Percentiles rank a stretch among this genome's conserved stretches.
These are phyloP conservation scores for Harpagoxenus sublaevis DNA, from an alignment of 2,888 invertebrate genomes.

Conservation along the genomic window DNA sequence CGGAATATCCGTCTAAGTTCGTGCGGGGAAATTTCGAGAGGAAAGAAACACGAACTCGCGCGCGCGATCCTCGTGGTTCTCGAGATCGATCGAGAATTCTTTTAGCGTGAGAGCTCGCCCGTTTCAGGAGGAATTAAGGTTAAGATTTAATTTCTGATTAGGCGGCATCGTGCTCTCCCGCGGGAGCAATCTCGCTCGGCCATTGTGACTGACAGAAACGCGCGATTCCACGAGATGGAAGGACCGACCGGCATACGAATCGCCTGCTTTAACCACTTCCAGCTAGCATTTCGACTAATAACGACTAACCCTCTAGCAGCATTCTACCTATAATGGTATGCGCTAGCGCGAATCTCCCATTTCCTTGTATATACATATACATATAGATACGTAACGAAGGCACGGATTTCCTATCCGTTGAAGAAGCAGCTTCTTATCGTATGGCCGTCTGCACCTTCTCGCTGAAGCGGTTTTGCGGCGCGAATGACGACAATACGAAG, in stretches of 20 bases:
- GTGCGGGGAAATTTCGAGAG: constrained; percentile 42
- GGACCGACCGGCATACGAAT: constrained; percentile 85
- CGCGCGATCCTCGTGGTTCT: constrained; percentile 36
- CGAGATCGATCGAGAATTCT: constrained; percentile 69
- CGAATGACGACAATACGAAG: constrained; percentile 44
- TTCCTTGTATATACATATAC: constrained; percentile 55
- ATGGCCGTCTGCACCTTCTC: constrained; percentile 55
- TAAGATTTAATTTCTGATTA: constrained; percentile 86
- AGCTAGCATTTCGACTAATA: constrained; percentile 79
- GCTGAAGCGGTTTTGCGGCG: constrained; percentile 39
- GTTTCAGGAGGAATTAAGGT: constrained; percentile 80
- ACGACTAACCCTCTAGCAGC: constrained; percentile 71
- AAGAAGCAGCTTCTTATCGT: constrained; percentile 57
- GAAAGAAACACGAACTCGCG: constrained; percentile 9
- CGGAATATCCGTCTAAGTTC: constrained; percentile 42
- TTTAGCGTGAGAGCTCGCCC: constrained; percentile 64
- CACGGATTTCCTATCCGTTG: constrained; percentile 58
- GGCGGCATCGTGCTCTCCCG: constrained; percentile 79
- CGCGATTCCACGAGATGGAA: constrained; percentile 84
- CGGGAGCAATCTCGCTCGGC: constrained; percentile 82
- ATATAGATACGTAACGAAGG: constrained; percentile 49
- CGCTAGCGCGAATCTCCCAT: constrained; percentile 62
- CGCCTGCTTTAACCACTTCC: constrained; percentile 81
- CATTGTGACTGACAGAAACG: constrained; percentile 86
- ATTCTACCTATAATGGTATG: constrained; percentile 64